These are phyloP conservation scores for Eulemur mongoz DNA, from an alignment of 2,797 vertebrate species.

Conservation along the genomic window DNA sequence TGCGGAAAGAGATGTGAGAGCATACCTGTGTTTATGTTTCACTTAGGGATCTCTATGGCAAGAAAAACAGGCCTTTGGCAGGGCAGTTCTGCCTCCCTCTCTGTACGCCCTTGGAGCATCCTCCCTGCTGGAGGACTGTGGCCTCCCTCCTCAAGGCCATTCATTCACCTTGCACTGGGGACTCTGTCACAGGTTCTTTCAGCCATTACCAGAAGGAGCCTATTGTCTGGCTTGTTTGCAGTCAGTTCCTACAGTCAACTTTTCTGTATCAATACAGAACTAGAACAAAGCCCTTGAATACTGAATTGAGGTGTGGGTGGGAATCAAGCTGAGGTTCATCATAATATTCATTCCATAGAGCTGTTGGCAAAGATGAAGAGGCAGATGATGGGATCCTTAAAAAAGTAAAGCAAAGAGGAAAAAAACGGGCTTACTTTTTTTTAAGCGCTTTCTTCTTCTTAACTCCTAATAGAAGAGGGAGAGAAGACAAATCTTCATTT, in stretches of 20 bases:
- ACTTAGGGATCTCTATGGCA: background rate
- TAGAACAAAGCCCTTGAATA: background rate
- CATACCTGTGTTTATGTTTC: background rate
- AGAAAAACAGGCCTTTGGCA: background rate
- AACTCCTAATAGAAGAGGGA: background rate
- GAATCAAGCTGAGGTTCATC: background rate
- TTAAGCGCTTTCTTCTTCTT: background rate
- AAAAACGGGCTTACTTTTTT: background rate
- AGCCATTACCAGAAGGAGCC: background rate
- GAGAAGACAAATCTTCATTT: background rate
- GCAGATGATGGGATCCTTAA: background rate
- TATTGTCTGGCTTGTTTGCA: background rate
- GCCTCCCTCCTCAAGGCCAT: rapidly evolving
- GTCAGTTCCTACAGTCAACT: background rate
- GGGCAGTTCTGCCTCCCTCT: background rate
- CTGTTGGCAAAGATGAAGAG: background rate
- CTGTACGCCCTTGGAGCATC: background rate
- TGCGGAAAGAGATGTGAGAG: background rate
- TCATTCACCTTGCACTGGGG: background rate
- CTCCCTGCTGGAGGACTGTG: too few relatives aligned
- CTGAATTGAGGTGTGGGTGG: background rate
- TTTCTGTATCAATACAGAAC: background rate
- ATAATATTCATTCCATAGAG: background rate
- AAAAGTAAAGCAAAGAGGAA: background rate
- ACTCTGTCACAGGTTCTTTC: too few relatives aligned